phyloP scores from a whole-genome alignment of 2,888 invertebrate species.

The Argyra leucocephala region DNA sequence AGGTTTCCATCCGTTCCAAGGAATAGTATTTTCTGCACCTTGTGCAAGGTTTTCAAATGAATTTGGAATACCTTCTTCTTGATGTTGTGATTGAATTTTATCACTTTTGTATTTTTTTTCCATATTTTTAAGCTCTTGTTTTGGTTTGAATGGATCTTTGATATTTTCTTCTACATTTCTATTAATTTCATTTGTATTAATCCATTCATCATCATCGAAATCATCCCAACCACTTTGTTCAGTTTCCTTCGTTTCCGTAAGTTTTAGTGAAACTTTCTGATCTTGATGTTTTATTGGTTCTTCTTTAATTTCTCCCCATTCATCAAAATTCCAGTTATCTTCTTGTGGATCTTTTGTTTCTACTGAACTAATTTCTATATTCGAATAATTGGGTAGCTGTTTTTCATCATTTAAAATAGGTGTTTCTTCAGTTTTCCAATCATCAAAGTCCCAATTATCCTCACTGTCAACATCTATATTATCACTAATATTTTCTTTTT shows the following conservation, averaged over 20 bases:
- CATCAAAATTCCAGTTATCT: neutral
- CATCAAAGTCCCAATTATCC: neutral
- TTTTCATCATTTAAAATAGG: neutral
- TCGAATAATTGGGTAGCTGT: too few species aligned
- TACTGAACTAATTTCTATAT: too few species aligned
- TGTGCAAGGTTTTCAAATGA: neutral
- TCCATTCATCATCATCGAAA: constrained; percentile 45
- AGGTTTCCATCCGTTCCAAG: constrained; percentile 56
- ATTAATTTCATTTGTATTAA: neutral
- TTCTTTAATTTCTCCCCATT: constrained; percentile 29
- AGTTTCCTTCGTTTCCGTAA: constrained; percentile 14
- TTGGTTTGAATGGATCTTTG: neutral
- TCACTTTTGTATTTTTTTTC: neutral
- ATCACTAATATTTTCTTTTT: neutral
- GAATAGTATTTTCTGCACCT: constrained; percentile 25
- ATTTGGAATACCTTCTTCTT: too few species aligned
- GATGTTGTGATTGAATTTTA: too few species aligned
- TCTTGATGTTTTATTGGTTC: too few species aligned
- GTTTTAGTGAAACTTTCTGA: too few species aligned
- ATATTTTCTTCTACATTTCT: neutral
- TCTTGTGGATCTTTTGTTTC: neutral
- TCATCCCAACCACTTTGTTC: constrained; percentile 46
- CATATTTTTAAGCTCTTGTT: neutral
- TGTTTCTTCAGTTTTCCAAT: constrained; percentile 7
- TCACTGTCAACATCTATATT: neutral